Percentiles rank a stretch among this genome's conserved stretches.
Conservation (phyloP, 2,888 invertebrate species). For the Netelia inedita region DNA sequence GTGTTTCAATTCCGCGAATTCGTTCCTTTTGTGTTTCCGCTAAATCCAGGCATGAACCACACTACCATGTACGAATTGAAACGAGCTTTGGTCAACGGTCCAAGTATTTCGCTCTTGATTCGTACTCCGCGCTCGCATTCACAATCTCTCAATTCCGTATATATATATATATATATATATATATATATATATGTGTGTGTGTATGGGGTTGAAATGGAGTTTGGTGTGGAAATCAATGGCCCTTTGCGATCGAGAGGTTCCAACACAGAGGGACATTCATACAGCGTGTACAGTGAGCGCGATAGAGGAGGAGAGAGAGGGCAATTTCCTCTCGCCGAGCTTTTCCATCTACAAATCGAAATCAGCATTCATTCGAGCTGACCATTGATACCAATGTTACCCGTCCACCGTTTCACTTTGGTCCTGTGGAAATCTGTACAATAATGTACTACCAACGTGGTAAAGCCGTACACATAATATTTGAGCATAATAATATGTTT, state of each 20-base stretch:
- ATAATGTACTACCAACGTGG: constrained; percentile 16
- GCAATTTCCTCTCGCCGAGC: constrained; percentile 29
- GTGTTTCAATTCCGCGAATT: not conserved
- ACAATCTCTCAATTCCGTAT: constrained; percentile 6
- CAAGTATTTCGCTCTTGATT: constrained; percentile 28
- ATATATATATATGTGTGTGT: not conserved
- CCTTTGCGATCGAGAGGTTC: constrained; percentile 26
- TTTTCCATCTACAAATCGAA: constrained; percentile 47
- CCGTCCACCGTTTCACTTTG: constrained; percentile 45
- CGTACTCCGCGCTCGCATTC: constrained; percentile 16
- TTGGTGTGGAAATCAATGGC: constrained; percentile 57
- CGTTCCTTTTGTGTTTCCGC: not conserved
- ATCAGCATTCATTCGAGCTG: constrained; percentile 54
- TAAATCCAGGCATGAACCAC: constrained; percentile 7
- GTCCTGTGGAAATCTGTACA: constrained; percentile 45
- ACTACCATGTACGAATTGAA: not conserved
- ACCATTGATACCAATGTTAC: constrained; percentile 52
- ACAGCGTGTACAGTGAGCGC: not conserved
- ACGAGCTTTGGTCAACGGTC: constrained; percentile 24
- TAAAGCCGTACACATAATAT: not conserved
- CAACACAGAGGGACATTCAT: constrained; percentile 23
- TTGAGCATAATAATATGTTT: constrained; percentile 12
- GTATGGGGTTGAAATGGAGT: constrained; percentile 42
- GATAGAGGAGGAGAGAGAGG: constrained; percentile 14
- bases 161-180: not conserved